Percentiles rank a stretch among this genome's conserved stretches.
phyloP scores from a whole-genome alignment of 2,797 vertebrate genomes.

The Tachyglossus aculeatus region DNA sequence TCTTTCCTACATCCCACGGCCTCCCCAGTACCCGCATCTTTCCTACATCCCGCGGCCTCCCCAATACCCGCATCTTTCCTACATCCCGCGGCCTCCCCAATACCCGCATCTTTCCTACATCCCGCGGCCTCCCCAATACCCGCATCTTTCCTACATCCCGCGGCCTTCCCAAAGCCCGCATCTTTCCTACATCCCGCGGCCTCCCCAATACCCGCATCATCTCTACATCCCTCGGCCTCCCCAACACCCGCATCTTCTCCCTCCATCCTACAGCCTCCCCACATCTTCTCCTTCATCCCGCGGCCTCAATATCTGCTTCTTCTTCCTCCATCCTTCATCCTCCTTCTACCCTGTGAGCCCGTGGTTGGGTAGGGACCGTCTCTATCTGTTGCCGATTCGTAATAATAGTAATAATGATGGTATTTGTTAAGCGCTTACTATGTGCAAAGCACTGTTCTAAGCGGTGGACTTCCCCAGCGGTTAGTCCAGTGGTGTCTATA shows the following conservation, averaged over 20 bases:
- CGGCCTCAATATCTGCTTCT: not conserved
- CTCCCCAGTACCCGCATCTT: not conserved
- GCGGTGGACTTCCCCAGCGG: too few species aligned
- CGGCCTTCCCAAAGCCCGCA: not conserved
- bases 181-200: not conserved
- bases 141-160: not conserved
- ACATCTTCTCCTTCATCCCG: slow-evolving; percentile 36
- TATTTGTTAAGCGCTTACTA: too few species aligned
- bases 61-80: too few species aligned
- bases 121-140: not conserved
- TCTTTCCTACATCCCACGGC: slow-evolving; percentile 25
- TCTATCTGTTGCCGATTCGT: not conserved
- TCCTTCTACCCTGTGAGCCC: not conserved
- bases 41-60: too few species aligned
- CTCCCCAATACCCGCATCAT: not conserved
- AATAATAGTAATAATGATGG: too few species aligned
- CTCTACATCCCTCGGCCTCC: not conserved
- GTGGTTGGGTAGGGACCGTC: not conserved
- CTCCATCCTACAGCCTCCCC: too few species aligned
- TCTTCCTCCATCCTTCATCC: not conserved
- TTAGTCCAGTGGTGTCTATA: too few species aligned
- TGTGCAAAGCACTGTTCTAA: too few species aligned
- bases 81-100: too few species aligned
- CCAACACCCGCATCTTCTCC: not conserved
- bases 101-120: too few species aligned